A percentile compares a stretch with the other conserved stretches of the same genome.
These are phyloP conservation scores for Stylophora pistillata DNA, from an alignment of 64 coral and sea anemone genomes.

Conservation along the genomic window DNA sequence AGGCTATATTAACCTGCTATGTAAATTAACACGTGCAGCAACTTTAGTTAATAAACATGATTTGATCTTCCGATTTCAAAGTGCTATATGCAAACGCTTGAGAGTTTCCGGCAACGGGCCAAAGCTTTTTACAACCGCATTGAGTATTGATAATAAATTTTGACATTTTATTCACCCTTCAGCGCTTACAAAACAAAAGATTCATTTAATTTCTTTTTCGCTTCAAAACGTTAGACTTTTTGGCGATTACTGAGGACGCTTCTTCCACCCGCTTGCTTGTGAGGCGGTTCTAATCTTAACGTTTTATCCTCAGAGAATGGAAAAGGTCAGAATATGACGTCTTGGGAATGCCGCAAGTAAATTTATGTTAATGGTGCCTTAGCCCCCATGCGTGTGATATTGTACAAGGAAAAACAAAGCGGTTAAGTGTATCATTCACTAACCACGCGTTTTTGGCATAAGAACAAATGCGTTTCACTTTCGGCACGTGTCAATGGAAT, in stretches of 20 bases:
- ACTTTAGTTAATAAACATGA: slow-evolving; percentile 60
- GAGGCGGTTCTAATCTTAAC: neutral
- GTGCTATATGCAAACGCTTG: neutral
- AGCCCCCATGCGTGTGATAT: slow-evolving; percentile 1
- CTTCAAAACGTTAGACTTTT: neutral
- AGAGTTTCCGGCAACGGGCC: slow-evolving; percentile 16
- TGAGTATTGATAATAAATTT: neutral
- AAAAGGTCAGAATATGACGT: neutral
- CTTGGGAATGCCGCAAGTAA: neutral
- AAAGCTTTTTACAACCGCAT: neutral
- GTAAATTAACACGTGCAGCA: slow-evolving; percentile 70
- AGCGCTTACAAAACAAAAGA: neutral
- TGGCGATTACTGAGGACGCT: neutral
- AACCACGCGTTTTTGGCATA: slow-evolving; percentile 9
- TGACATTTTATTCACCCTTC: neutral
- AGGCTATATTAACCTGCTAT: slow-evolving; percentile 55
- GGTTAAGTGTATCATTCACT: slow-evolving; percentile 36
- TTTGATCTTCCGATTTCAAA: slow-evolving; percentile 56
- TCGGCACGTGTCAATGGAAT: slow-evolving; percentile 26
- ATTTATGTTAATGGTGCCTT: slow-evolving; percentile 11
- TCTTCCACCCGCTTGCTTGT: too few species aligned
- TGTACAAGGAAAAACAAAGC: slow-evolving; percentile 43
- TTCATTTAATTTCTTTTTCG: neutral
- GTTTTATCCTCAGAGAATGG: neutral
- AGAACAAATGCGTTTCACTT: neutral